A percentile compares a stretch with the other conserved stretches of the same genome.
Evolutionary conservation across 2,113 vertebrate species (phyloP).

Genomic region (Syngnathoides biaculeatus): DNA sequence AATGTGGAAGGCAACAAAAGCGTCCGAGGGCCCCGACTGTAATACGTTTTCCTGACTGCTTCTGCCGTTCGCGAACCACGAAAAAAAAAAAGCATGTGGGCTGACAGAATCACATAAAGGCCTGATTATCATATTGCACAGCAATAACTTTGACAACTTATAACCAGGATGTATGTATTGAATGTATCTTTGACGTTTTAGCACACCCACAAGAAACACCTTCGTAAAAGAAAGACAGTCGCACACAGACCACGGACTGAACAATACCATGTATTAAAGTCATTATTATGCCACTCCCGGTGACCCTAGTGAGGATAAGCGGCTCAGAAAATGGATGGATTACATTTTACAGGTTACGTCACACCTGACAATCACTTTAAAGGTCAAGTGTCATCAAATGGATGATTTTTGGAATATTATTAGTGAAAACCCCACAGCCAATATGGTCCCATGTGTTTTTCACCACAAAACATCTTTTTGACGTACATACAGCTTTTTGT

Average conservation of each 20-base stretch:
- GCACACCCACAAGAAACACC: neutral
- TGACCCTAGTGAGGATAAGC: too few species aligned
- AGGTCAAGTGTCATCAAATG: too few species aligned
- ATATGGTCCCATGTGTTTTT: too few species aligned
- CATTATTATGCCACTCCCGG: too few species aligned
- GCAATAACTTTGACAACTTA: constrained; percentile 3
- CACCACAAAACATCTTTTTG: too few species aligned
- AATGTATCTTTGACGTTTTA: constrained; percentile 5
- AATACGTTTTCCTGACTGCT: constrained; percentile 36
- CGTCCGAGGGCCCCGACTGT: constrained; percentile 3
- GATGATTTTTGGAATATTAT: too few species aligned
- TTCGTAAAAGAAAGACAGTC: neutral
- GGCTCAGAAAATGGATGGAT: too few species aligned
- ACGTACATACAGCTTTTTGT: too few species aligned
- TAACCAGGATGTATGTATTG: neutral
- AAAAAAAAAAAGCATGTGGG: neutral
- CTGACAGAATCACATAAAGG: constrained; percentile 13
- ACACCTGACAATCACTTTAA: too few species aligned
- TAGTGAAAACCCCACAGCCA: too few species aligned
- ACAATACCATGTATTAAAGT: neutral
- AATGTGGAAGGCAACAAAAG: constrained; percentile 24
- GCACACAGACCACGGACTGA: neutral
- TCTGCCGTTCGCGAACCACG: constrained; percentile 18
- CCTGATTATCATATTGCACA: neutral
- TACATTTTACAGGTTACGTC: too few species aligned